Evolutionary conservation across 2,113 vertebrate genomes (phyloP).

Genomic region (Nettapus auritus): DNA sequence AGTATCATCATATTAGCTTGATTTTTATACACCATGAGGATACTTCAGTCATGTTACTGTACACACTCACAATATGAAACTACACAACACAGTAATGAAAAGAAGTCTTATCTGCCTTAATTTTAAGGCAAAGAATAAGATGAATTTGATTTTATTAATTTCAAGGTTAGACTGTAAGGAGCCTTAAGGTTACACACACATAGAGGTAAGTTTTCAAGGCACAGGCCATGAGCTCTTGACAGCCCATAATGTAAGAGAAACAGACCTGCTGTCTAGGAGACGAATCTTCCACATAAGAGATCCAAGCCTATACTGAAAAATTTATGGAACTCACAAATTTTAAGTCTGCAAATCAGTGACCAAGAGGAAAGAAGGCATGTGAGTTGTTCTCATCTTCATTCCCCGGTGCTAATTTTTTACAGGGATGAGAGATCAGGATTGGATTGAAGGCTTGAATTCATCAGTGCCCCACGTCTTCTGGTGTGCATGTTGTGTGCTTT

Average conservation of each 20-base stretch:
- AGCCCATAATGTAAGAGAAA: neutral
- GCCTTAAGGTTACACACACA: neutral
- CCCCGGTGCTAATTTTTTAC: neutral
- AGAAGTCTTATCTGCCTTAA: neutral
- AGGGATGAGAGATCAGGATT: neutral
- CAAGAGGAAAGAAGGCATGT: neutral
- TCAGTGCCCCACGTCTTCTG: neutral
- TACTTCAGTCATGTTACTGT: neutral
- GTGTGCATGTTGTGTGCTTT: neutral
- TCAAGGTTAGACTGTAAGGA: constrained; percentile 15
- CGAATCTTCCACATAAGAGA: neutral
- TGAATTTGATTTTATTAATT: neutral
- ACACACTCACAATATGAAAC: neutral
- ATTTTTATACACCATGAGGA: neutral
- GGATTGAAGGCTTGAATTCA: neutral
- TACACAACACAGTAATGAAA: neutral
- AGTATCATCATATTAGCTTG: neutral
- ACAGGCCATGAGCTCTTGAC: neutral
- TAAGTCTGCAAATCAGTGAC: neutral
- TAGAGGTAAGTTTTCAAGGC: neutral
- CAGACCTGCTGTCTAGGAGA: neutral
- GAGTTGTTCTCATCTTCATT: neutral
- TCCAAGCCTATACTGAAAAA: constrained; percentile 2
- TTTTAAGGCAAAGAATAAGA: constrained; percentile 23
- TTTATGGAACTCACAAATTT: neutral